Conservation (phyloP, 2,113 vertebrate genomes). For the Bungarus multicinctus region DNA sequence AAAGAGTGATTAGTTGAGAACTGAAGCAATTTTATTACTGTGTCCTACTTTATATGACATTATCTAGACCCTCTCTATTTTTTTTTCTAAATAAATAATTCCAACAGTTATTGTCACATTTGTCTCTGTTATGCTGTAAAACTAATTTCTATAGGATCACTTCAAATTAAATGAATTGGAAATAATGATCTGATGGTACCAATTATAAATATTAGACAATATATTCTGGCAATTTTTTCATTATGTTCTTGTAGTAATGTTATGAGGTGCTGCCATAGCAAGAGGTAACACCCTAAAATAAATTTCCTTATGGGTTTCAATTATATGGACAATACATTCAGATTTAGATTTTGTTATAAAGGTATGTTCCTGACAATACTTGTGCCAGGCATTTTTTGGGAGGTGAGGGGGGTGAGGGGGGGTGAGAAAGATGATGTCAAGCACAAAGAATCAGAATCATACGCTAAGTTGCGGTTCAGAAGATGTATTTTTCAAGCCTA, state of each 20-base stretch:
- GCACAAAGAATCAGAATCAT: background rate
- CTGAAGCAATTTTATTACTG: background rate
- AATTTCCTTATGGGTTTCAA: background rate
- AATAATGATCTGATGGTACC: background rate
- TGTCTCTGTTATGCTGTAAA: background rate
- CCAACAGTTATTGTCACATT: background rate
- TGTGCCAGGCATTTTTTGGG: background rate
- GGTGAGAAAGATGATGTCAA: background rate
- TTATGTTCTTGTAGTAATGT: background rate
- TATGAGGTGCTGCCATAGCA: background rate
- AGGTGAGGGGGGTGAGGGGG: too few relatives aligned
- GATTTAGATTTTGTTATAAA: background rate
- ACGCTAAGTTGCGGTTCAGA: background rate
- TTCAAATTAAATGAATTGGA: slow-evolving; percentile 2
- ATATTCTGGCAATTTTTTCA: background rate
- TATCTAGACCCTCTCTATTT: background rate
- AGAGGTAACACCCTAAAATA: too few relatives aligned
- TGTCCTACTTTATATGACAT: background rate
- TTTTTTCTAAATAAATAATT: background rate
- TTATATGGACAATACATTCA: background rate
- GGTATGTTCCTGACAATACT: background rate
- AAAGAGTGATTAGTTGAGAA: background rate
- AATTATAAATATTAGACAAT: background rate
- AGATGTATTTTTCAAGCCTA: background rate
- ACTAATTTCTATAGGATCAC: background rate